Percentiles rank a stretch among this genome's conserved stretches.
These are phyloP conservation scores for Trachops cirrhosus DNA, from an alignment of 2,797 vertebrate genomes.

Conservation along the genomic window DNA sequence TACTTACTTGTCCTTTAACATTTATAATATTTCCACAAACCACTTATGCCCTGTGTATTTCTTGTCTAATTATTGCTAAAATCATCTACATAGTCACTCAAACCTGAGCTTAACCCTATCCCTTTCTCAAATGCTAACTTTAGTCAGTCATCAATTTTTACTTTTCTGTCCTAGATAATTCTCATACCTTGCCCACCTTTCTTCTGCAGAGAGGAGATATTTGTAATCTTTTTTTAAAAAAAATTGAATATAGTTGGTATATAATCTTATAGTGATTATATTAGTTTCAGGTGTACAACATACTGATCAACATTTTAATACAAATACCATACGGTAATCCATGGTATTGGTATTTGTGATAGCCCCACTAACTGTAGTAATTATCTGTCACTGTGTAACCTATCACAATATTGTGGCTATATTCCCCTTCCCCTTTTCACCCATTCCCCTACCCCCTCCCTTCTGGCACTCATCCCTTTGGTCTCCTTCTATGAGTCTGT, in stretches of 20 bases:
- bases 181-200: neutral
- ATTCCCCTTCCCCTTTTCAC: no score
- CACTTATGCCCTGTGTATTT: neutral
- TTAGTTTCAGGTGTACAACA: neutral
- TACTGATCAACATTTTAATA: neutral
- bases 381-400: neutral
- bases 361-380: neutral
- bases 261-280: neutral
- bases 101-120: neutral
- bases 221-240: neutral
- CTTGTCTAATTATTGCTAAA: neutral
- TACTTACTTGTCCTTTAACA: neutral
- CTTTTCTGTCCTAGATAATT: neutral
- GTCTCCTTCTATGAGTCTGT: no score
- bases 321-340: no score
- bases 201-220: neutral
- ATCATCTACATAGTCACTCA: neutral
- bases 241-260: neutral
- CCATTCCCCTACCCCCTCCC: no score
- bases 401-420: no score
- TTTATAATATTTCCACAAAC: neutral
- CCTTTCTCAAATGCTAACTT: neutral
- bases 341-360: neutral
- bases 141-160: neutral
- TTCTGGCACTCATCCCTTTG: no score